Percentiles rank a stretch among this genome's conserved stretches.
Conservation (phyloP, 2,797 vertebrate genomes). For the Dipus sagitta region DNA sequence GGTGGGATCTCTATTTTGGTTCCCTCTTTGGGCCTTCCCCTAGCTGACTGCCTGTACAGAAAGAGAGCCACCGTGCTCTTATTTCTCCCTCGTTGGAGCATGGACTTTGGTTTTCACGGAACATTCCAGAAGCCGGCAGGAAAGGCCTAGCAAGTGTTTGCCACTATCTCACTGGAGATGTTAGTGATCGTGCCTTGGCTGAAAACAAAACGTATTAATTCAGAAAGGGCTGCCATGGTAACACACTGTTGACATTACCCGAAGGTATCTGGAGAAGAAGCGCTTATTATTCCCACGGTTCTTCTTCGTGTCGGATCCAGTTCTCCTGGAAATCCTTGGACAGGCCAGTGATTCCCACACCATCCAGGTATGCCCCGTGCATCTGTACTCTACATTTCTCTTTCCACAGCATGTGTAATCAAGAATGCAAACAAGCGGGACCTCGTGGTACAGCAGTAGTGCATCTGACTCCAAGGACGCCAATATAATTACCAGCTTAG, state of each 20-base stretch:
- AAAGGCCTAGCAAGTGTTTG: neutral
- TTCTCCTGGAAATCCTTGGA: conserved; percentile 90
- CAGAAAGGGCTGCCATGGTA: neutral
- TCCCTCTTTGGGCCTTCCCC: too few species aligned
- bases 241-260: conserved; percentile 72
- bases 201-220: conserved; percentile 68
- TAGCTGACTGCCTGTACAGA: too few species aligned
- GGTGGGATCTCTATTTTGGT: too few species aligned
- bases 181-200: conserved; percentile 79
- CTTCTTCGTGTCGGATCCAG: conserved; percentile 91
- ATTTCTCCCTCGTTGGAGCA: neutral
- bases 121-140: neutral
- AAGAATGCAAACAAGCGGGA: neutral
- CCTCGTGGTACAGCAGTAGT: too few species aligned
- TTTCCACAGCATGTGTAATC: neutral
- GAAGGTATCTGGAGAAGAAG: conserved; percentile 90
- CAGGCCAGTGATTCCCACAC: conserved; percentile 91
- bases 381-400: neutral
- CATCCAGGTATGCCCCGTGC: conserved; percentile 86
- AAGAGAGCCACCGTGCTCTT: too few species aligned
- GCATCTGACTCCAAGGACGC: neutral
- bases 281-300: conserved; percentile 89
- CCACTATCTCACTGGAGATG: conserved; percentile 85
- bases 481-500: neutral
- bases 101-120: neutral